Conservation (phyloP, 2,113 vertebrate genomes). For the Tragelaphus buxtoni region DNA sequence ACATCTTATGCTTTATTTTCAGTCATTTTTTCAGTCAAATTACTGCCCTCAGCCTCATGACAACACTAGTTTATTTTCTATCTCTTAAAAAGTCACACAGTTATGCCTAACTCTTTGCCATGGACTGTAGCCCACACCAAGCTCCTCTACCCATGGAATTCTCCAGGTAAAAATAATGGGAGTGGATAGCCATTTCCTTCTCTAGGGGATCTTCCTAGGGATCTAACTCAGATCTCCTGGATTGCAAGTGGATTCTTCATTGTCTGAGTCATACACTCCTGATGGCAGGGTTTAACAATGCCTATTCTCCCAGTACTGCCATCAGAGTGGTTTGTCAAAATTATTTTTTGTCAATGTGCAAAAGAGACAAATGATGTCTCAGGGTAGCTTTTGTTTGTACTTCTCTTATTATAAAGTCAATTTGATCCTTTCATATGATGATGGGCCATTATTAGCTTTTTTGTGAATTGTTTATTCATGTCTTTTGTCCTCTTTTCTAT, state of each 20-base stretch:
- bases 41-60: background rate
- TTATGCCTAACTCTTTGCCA: background rate
- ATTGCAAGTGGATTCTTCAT: background rate
- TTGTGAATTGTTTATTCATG: background rate
- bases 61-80: background rate
- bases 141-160: background rate
- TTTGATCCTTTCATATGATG: background rate
- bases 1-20: background rate
- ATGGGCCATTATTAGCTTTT: background rate
- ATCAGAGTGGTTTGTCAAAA: background rate
- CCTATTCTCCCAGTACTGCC: background rate
- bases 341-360: background rate
- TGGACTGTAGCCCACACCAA: background rate
- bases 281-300: background rate
- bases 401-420: background rate
- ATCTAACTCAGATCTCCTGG: background rate
- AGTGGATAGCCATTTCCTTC: background rate
- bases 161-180: background rate
- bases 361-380: background rate
- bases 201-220: background rate
- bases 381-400: background rate
- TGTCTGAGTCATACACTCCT: background rate
- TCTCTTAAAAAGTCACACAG: background rate
- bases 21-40: background rate
- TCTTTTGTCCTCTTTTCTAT: background rate